Percentiles rank a stretch among this genome's conserved stretches.
These are phyloP conservation scores for Calosoma granatense DNA, from an alignment of 1,140 invertebrate species.

Conservation along the genomic window DNA sequence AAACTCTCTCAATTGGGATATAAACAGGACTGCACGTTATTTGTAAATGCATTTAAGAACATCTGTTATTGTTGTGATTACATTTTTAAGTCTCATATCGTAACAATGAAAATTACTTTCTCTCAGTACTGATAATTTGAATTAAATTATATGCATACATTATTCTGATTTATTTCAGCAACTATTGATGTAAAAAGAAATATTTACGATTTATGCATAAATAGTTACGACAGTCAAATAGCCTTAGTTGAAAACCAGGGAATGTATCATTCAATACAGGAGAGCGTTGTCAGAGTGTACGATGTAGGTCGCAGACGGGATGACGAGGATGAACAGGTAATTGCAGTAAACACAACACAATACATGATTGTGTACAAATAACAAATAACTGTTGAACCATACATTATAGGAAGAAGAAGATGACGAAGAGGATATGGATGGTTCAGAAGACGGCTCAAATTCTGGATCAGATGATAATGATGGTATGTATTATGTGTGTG, in stretches of 20 bases:
- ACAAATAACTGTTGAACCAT: slow-evolving; percentile 11
- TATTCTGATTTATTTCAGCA: too few species aligned
- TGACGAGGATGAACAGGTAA: slow-evolving; percentile 61
- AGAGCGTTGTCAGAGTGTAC: slow-evolving; percentile 74
- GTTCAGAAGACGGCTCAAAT: slow-evolving; percentile 42
- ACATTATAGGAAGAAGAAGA: slow-evolving; percentile 53
- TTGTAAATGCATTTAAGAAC: too few species aligned
- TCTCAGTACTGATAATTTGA: too few species aligned
- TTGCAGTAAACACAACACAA: too few species aligned
- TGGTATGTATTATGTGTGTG: slow-evolving; percentile 20
- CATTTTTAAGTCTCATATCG: too few species aligned
- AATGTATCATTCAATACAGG: slow-evolving; percentile 63
- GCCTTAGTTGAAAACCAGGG: slow-evolving; percentile 74
- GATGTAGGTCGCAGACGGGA: slow-evolving; percentile 64
- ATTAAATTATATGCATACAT: too few species aligned
- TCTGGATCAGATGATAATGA: slow-evolving; percentile 36
- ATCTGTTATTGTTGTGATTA: too few species aligned
- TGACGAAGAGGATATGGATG: slow-evolving; percentile 44
- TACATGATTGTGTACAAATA: slow-evolving; percentile 10
- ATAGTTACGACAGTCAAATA: slow-evolving; percentile 67
- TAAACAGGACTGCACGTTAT: too few species aligned
- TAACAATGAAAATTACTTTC: too few species aligned
- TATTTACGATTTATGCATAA: slow-evolving; percentile 64
- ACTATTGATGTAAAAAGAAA: slow-evolving; percentile 41
- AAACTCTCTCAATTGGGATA: too few species aligned